Evolutionary conservation across 2,888 invertebrate species (phyloP).

Genomic region (Dichetophora obliterata): DNA sequence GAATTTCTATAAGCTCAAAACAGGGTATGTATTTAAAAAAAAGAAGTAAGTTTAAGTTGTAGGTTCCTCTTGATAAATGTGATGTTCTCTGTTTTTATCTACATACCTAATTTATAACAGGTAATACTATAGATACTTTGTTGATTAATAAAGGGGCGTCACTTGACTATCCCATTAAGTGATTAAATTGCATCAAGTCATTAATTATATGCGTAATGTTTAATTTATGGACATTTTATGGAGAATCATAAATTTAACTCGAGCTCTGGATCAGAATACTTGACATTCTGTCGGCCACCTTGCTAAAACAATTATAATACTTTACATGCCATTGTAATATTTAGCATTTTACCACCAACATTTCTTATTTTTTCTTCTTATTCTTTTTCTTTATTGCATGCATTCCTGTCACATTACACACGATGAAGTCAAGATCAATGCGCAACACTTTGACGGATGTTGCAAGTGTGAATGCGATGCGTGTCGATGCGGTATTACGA

Average conservation of each 20-base stretch:
- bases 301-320: constrained; percentile 7
- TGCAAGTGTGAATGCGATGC: constrained; percentile 2
- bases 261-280: background rate
- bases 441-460: constrained; percentile 6
- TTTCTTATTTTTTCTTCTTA: no score
- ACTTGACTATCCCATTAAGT: background rate
- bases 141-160: background rate
- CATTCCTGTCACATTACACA: no score
- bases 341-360: no score
- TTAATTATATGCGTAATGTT: constrained; percentile 8
- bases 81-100: no score
- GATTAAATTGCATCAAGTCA: background rate
- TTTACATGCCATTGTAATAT: background rate
- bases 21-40: no score
- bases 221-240: background rate
- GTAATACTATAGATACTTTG: no score
- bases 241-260: constrained; percentile 1
- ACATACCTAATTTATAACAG: no score
- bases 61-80: no score
- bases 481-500: background rate
- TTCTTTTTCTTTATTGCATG: no score
- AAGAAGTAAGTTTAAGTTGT: no score
- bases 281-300: background rate
- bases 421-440: background rate
- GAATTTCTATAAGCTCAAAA: no score